Conservation (phyloP, 1,140 invertebrate genomes). For the Pararge aegeria region DNA sequence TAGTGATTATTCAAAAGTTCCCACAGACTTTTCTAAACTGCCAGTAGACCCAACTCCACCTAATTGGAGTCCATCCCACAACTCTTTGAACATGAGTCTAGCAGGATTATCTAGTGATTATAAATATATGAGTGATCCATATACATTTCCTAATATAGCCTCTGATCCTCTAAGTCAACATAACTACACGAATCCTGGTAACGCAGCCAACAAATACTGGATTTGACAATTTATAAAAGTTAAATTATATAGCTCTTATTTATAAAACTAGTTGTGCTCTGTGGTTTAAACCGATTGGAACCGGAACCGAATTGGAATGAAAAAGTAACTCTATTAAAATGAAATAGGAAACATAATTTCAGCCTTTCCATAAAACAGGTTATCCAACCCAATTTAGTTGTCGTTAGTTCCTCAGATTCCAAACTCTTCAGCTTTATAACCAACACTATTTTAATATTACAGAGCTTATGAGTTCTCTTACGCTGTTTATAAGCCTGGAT, state of each 20-base stretch:
- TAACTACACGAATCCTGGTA: slow-evolving; percentile 68
- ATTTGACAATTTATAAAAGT: slow-evolving; percentile 55
- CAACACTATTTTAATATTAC: too few species aligned
- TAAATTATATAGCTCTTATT: not conserved
- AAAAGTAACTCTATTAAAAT: too few species aligned
- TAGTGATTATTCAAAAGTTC: slow-evolving; percentile 70
- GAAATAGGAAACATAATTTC: too few species aligned
- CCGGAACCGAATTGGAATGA: too few species aligned
- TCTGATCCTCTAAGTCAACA: slow-evolving; percentile 71
- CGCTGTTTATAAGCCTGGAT: too few species aligned
- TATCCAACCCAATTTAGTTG: too few species aligned
- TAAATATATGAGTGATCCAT: slow-evolving; percentile 72
- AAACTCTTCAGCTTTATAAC: too few species aligned
- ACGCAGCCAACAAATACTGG: slow-evolving; percentile 75
- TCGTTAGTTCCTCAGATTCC: too few species aligned
- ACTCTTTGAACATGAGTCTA: slow-evolving; percentile 73
- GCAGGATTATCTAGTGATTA: slow-evolving; percentile 68
- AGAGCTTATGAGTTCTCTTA: too few species aligned
- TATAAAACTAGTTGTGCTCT: not conserved
- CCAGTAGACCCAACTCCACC: slow-evolving; percentile 73
- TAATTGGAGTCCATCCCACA: slow-evolving; percentile 76
- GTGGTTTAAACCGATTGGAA: too few species aligned
- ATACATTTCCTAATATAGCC: slow-evolving; percentile 68
- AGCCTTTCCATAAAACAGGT: too few species aligned
- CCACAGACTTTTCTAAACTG: slow-evolving; percentile 80